A percentile compares a stretch with the other conserved stretches of the same genome.
Evolutionary conservation across 2,113 vertebrate genomes (phyloP).

Genomic region (Anguilla japonica): DNA sequence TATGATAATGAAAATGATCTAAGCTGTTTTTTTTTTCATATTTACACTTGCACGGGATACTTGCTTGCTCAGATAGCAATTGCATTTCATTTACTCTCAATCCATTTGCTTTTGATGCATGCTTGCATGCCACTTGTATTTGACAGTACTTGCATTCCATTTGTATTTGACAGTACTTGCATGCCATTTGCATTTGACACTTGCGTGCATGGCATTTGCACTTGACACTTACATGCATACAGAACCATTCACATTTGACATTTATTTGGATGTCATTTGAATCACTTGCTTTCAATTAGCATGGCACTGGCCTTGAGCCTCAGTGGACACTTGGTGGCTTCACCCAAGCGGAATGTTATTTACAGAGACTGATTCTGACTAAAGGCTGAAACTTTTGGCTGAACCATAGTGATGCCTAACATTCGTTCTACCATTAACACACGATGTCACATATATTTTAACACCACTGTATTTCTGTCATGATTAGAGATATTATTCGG

Average conservation of each 20-base stretch:
- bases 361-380: not conserved
- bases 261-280: not conserved
- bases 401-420: not conserved
- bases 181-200: not conserved
- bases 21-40: not conserved
- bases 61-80: not conserved
- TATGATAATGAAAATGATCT: constrained; percentile 10
- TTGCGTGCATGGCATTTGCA: not conserved
- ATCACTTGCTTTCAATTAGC: not conserved
- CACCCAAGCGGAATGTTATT: not conserved
- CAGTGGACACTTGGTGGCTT: not conserved
- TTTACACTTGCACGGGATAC: too few relatives aligned
- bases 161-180: not conserved
- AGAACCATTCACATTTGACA: too few relatives aligned
- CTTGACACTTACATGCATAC: too few relatives aligned
- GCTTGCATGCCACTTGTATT: too few relatives aligned
- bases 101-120: too few relatives aligned
- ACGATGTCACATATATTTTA: not conserved
- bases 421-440: not conserved
- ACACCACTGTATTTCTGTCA: not conserved
- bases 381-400: not conserved
- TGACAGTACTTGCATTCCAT: too few relatives aligned
- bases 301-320: not conserved
- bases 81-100: not conserved
- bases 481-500: not conserved